Conservation (phyloP, 1,140 invertebrate genomes). For the Drosophila fuyamai region DNA sequence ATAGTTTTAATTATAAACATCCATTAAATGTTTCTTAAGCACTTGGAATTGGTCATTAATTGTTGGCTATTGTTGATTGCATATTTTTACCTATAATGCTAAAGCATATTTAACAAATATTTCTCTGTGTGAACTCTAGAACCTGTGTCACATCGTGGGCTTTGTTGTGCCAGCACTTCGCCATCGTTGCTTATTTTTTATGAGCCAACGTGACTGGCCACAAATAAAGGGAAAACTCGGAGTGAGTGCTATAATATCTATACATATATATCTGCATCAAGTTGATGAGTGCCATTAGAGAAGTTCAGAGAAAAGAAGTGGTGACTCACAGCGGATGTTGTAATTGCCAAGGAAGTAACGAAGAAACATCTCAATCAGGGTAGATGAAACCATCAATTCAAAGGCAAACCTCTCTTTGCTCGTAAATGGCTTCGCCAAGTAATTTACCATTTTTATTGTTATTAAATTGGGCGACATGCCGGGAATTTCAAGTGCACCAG, state of each 20-base stretch:
- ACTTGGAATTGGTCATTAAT: too few species aligned
- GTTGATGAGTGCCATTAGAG: conserved; percentile 61
- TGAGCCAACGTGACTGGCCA: conserved; percentile 56
- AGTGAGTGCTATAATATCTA: not conserved
- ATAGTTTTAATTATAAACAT: too few species aligned
- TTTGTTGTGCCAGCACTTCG: conserved; percentile 19
- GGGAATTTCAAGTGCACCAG: conserved; percentile 48
- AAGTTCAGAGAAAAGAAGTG: conserved; percentile 3
- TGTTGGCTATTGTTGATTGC: too few species aligned
- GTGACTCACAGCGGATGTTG: conserved; percentile 70
- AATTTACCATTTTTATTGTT: conserved; percentile 38
- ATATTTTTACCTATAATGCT: too few species aligned
- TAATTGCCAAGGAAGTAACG: conserved; percentile 55
- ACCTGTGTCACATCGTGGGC: conserved; percentile 13
- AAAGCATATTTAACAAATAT: not conserved
- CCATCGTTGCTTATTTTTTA: conserved; percentile 54
- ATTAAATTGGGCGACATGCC: conserved; percentile 51
- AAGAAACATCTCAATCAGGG: conserved; percentile 5
- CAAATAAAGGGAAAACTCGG: not conserved
- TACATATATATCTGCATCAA: conserved; percentile 37
- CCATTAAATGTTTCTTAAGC: too few species aligned
- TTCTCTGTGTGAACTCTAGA: conserved; percentile 28
- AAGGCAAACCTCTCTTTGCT: not conserved
- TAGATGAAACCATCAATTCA: not conserved
- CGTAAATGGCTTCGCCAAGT: conserved; percentile 1